These are phyloP conservation scores for Protosalanx chinensis DNA, from an alignment of 2,797 vertebrate genomes.

Conservation along the genomic window DNA sequence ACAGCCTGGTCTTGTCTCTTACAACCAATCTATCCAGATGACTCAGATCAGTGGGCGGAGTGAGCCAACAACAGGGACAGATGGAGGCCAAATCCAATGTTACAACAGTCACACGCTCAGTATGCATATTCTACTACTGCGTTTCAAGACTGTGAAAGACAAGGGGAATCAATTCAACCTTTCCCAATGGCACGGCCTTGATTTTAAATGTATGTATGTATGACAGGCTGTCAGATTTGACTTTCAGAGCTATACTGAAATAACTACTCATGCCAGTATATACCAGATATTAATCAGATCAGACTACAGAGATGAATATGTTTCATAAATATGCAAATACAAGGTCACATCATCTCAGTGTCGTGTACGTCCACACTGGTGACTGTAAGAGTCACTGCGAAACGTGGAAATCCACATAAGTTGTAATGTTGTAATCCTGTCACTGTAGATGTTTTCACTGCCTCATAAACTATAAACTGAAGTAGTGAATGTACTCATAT, in stretches of 20 bases:
- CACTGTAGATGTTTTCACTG: constrained; percentile 48
- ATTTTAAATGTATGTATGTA: constrained; percentile 55
- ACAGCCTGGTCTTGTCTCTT: not conserved
- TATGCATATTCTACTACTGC: constrained; percentile 65
- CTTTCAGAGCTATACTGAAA: constrained; percentile 62
- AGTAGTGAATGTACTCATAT: constrained; percentile 51
- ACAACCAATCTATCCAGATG: constrained; percentile 16
- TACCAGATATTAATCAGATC: constrained; percentile 72
- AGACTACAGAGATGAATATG: constrained; percentile 64
- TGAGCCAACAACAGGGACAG: constrained; percentile 13
- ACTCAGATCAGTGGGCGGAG: not conserved
- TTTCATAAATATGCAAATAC: constrained; percentile 76
- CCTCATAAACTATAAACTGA: constrained; percentile 53
- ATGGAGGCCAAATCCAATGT: constrained; percentile 46
- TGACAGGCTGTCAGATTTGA: constrained; percentile 56
- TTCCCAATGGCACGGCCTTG: constrained; percentile 57
- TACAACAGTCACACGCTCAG: constrained; percentile 54
- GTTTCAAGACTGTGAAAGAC: constrained; percentile 48
- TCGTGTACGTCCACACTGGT: constrained; percentile 29
- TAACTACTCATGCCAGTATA: constrained; percentile 68
- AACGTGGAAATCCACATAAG: constrained; percentile 30
- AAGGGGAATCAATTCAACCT: constrained; percentile 48
- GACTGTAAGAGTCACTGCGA: constrained; percentile 45
- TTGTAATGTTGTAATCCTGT: constrained; percentile 47
- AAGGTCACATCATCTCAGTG: constrained; percentile 54